Percentiles rank a stretch among this genome's conserved stretches.
Evolutionary conservation across 2,797 vertebrate species (phyloP).

Genomic region (Phrynocephalus vlangalii): DNA sequence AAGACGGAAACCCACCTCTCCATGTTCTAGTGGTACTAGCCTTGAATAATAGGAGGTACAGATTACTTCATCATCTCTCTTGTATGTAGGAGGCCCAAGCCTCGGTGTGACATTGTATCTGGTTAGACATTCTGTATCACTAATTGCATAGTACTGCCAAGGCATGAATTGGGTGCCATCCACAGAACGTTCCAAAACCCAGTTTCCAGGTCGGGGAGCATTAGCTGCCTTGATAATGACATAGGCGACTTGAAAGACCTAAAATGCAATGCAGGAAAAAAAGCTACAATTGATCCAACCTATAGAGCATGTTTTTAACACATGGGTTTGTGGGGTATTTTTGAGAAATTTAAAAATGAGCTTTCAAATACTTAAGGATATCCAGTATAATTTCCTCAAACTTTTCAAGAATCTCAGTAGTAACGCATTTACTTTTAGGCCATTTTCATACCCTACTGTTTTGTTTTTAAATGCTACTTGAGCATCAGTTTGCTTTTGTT

Average conservation of each 20-base stretch:
- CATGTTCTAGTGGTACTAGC: conserved; percentile 92
- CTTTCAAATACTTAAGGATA: not conserved
- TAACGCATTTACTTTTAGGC: not conserved
- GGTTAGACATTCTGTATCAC: conserved; percentile 90
- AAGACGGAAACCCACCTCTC: conserved; percentile 81
- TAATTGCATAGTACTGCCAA: conserved; percentile 96
- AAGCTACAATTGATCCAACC: conserved; percentile 34
- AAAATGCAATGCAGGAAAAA: conserved; percentile 37
- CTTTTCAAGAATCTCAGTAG: not conserved
- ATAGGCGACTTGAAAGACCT: conserved; percentile 97
- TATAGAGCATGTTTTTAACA: not conserved
- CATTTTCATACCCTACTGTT: not conserved
- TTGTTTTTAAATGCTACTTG: no score
- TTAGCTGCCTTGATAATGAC: conserved; percentile 97
- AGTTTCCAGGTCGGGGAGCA: conserved; percentile 95
- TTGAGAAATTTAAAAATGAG: not conserved
- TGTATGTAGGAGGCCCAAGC: conserved; percentile 92
- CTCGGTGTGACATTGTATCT: conserved; percentile 91
- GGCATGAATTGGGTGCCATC: conserved; percentile 87
- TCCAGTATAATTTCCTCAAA: not conserved
- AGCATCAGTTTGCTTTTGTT: not conserved
- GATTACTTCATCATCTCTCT: conserved; percentile 92
- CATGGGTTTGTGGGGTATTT: not conserved
- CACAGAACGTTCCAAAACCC: conserved; percentile 94
- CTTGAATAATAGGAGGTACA: conserved; percentile 96